phyloP scores from a whole-genome alignment of 2,797 vertebrate species.

The Acipenser transmontanus region DNA sequence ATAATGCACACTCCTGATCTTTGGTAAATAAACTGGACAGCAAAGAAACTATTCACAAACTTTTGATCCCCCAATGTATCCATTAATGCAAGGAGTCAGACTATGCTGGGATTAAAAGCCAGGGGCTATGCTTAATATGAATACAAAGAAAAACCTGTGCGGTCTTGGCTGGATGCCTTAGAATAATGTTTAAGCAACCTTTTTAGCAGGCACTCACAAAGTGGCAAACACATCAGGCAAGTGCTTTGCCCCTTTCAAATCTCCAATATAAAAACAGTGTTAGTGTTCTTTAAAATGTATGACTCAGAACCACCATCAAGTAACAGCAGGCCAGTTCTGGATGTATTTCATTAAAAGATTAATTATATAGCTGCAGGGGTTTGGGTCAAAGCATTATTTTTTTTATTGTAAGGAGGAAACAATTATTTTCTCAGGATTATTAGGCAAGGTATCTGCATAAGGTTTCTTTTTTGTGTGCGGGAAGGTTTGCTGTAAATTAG shows the following conservation, averaged over 20 bases:
- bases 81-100: slow-evolving; percentile 24
- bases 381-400: too few relatives aligned
- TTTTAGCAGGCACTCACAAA: slow-evolving; percentile 32
- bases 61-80: slow-evolving; percentile 20
- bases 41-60: slow-evolving; percentile 23
- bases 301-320: slow-evolving; percentile 29
- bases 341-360: not conserved
- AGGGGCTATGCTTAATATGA: slow-evolving; percentile 29
- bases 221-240: slow-evolving; percentile 17
- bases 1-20: slow-evolving; percentile 11
- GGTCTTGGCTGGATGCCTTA: slow-evolving; percentile 23
- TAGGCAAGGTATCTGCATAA: too few relatives aligned
- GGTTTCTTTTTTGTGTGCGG: too few relatives aligned
- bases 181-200: slow-evolving; percentile 27
- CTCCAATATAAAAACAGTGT: slow-evolving; percentile 24
- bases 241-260: slow-evolving; percentile 25
- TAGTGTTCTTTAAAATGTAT: slow-evolving; percentile 40
- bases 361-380: not conserved
- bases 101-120: slow-evolving; percentile 28
- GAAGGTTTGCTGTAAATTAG: too few relatives aligned
- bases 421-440: too few relatives aligned
- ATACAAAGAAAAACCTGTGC: slow-evolving; percentile 25
- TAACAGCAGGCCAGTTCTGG: not conserved
- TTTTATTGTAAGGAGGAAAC: too few relatives aligned
- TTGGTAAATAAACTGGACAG: slow-evolving; percentile 29